Conservation (phyloP, 2,797 vertebrate species). For the Agapornis canus region DNA sequence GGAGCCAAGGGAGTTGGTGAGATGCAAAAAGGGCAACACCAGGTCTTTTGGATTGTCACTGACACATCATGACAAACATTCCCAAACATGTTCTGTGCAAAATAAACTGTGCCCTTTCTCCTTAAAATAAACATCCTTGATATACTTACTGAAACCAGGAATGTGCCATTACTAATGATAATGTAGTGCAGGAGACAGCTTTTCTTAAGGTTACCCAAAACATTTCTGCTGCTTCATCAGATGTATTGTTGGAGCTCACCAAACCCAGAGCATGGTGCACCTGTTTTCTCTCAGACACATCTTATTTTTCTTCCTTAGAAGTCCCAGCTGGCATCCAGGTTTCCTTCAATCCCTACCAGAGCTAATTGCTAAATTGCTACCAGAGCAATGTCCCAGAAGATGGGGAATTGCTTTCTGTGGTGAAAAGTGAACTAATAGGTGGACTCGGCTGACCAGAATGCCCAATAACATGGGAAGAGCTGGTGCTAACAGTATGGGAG, state of each 20-base stretch:
- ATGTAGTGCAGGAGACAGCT: constrained; percentile 50
- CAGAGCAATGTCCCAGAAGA: constrained; percentile 39
- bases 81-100: constrained; percentile 47
- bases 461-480: background rate
- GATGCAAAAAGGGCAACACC: background rate
- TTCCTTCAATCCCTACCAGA: constrained; percentile 66
- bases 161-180: constrained; percentile 65
- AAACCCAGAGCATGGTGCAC: constrained; percentile 43
- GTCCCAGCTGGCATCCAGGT: constrained; percentile 53
- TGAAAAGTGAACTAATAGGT: background rate
- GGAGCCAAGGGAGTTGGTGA: constrained; percentile 10
- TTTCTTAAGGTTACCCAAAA: constrained; percentile 56
- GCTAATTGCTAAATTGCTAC: constrained; percentile 65
- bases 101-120: constrained; percentile 59
- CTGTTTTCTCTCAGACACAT: constrained; percentile 71
- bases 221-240: constrained; percentile 54
- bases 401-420: background rate
- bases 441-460: background rate
- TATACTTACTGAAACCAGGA: constrained; percentile 56
- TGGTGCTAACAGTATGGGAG: background rate
- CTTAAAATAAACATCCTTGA: constrained; percentile 61
- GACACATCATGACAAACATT: constrained; percentile 60
- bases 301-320: constrained; percentile 69
- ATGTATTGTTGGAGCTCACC: constrained; percentile 46
- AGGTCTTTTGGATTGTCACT: constrained; percentile 44